These are phyloP conservation scores for Oeneis ivallda DNA, from an alignment of 2,888 invertebrate genomes.

Conservation along the genomic window DNA sequence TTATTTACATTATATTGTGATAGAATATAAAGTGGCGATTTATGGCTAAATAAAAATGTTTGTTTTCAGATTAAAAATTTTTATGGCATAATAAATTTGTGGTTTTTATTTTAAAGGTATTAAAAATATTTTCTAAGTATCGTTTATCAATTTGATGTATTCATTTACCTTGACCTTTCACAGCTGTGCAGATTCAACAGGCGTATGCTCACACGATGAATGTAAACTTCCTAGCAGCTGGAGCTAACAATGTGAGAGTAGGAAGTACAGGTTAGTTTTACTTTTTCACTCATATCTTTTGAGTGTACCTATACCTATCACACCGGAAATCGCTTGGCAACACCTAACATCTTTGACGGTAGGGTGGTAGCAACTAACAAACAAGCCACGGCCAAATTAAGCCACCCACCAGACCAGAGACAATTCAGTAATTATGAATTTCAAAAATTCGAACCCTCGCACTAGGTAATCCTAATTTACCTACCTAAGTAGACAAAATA, in stretches of 20 bases:
- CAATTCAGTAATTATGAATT: too few relatives aligned
- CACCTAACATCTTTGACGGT: too few relatives aligned
- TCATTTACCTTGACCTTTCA: conserved; percentile 8
- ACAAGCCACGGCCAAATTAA: too few relatives aligned
- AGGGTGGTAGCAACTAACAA: too few relatives aligned
- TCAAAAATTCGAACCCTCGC: too few relatives aligned
- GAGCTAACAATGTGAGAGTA: conserved; percentile 82
- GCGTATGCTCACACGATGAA: conserved; percentile 86
- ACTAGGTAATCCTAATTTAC: too few relatives aligned
- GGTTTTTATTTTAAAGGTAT: neutral
- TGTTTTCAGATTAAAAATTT: neutral
- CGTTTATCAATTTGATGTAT: neutral
- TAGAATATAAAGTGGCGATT: neutral
- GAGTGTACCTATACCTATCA: too few relatives aligned
- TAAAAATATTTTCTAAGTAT: neutral
- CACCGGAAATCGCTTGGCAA: too few relatives aligned
- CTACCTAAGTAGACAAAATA: too few relatives aligned
- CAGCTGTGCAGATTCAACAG: conserved; percentile 85
- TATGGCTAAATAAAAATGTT: neutral
- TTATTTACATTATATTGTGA: neutral
- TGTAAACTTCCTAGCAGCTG: conserved; percentile 86
- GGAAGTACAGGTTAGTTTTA: conserved; percentile 78
- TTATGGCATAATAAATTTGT: neutral
- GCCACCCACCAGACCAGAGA: too few relatives aligned
- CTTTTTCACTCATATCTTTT: too few relatives aligned